phyloP scores from a whole-genome alignment of 2,797 vertebrate species.

The Poecilia gillii region DNA sequence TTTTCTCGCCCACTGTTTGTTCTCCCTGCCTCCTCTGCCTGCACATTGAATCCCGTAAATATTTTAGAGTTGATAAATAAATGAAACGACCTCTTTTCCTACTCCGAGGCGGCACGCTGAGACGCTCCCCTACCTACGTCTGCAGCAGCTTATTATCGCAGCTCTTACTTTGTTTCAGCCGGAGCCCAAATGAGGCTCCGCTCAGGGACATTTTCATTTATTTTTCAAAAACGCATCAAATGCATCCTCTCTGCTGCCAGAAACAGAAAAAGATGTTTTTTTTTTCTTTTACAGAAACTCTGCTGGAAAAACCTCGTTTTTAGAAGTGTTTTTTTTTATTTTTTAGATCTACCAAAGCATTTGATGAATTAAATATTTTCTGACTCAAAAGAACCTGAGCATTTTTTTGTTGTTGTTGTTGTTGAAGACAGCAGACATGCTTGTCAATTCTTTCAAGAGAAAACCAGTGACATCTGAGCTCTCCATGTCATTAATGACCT shows the following conservation, averaged over 20 bases:
- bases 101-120: conserved; percentile 56
- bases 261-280: conserved; percentile 7
- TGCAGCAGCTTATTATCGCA: conserved; percentile 54
- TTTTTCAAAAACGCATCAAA: conserved; percentile 40
- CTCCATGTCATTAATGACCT: conserved; percentile 50
- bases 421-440: conserved; percentile 1
- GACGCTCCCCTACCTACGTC: conserved; percentile 52
- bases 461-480: conserved; percentile 32
- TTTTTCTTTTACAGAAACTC: neutral
- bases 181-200: conserved; percentile 44
- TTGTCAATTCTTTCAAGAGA: conserved; percentile 9
- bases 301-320: conserved; percentile 11
- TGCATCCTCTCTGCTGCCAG: conserved; percentile 16
- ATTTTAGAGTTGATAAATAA: conserved; percentile 82
- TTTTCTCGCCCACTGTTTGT: conserved; percentile 68
- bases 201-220: conserved; percentile 46
- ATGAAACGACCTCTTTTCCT: conserved; percentile 77
- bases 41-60: conserved; percentile 77
- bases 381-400: conserved; percentile 5
- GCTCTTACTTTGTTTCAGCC: conserved; percentile 45
- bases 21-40: conserved; percentile 66
- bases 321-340: neutral
- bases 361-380: conserved; percentile 44
- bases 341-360: conserved; percentile 17
- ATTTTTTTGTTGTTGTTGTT: conserved; percentile 7